These are phyloP conservation scores for Cyprinodon diabolis DNA, from an alignment of 2,797 vertebrate species.

Conservation along the genomic window DNA sequence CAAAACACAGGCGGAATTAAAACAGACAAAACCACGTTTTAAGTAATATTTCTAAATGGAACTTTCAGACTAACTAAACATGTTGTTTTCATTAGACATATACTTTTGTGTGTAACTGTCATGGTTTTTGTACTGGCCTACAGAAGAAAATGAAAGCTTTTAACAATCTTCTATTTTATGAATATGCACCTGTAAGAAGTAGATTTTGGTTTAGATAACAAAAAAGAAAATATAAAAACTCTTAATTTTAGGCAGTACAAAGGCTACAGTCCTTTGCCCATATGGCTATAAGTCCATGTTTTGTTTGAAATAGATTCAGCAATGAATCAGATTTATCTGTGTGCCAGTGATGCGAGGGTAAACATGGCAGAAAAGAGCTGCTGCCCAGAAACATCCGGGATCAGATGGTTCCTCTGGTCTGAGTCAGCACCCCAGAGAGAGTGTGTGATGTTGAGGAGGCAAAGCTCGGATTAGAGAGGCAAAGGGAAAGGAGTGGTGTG, in stretches of 20 bases:
- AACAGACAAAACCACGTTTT: not conserved
- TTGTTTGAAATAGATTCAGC: not conserved
- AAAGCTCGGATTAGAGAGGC: slow-evolving; percentile 8
- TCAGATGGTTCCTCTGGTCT: slow-evolving; percentile 36
- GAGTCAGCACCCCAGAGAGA: slow-evolving; percentile 46
- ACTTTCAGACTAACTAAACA: not conserved
- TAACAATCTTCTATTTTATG: not conserved
- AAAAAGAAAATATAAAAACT: not conserved
- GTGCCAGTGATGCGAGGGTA: slow-evolving; percentile 6
- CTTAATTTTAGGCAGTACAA: slow-evolving; percentile 3
- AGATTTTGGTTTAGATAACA: not conserved
- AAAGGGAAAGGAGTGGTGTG: slow-evolving; percentile 9
- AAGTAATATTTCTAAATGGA: not conserved
- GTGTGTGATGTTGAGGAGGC: slow-evolving; percentile 9
- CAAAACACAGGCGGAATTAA: not conserved
- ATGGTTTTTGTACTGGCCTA: not conserved
- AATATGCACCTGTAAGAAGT: not conserved
- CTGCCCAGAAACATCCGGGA: slow-evolving; percentile 39
- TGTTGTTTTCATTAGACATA: too few relatives aligned
- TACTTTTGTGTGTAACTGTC: too few relatives aligned
- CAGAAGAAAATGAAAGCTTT: not conserved
- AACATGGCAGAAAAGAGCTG: slow-evolving; percentile 31
- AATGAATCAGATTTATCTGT: slow-evolving; percentile 14
- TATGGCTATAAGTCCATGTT: not conserved
- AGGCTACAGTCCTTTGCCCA: not conserved